phyloP scores from a whole-genome alignment of 1,140 invertebrate species.

The Maniola jurtina region DNA sequence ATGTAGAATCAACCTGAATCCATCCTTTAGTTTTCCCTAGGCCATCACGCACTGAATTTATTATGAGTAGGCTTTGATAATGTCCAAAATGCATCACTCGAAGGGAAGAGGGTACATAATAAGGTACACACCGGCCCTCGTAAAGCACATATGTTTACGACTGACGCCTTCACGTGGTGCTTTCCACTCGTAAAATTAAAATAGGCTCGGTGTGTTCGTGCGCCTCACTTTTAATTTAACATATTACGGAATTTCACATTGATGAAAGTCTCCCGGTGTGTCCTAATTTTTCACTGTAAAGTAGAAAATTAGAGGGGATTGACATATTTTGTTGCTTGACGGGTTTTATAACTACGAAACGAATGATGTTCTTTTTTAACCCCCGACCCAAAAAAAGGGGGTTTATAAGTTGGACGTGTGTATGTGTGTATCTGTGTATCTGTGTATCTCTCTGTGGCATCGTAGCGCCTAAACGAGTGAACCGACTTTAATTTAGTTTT shows the following conservation, averaged over 20 bases:
- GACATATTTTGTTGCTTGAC: no score
- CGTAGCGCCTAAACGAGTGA: no score
- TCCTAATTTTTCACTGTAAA: neutral
- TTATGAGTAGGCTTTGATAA: conserved; percentile 36
- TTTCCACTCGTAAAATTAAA: conserved; percentile 38
- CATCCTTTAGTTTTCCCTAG: conserved; percentile 23
- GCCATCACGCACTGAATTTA: conserved; percentile 37
- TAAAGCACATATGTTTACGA: conserved; percentile 49
- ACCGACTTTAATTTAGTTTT: no score
- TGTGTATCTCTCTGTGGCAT: no score
- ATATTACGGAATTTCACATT: conserved; percentile 10
- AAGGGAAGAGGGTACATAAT: conserved; percentile 17
- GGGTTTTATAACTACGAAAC: no score
- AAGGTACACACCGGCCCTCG: conserved; percentile 28
- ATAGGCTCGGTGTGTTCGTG: conserved; percentile 20
- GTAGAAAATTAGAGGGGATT: neutral
- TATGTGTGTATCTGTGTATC: no score
- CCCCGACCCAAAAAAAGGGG: no score
- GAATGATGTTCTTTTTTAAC: no score
- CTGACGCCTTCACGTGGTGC: conserved; percentile 22
- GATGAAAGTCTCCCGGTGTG: conserved; percentile 1
- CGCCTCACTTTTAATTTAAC: conserved; percentile 17
- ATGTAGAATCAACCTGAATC: conserved; percentile 26
- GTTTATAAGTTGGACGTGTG: no score
- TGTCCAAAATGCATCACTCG: conserved; percentile 34